These are phyloP conservation scores for Microcebus tavaratra DNA, from an alignment of 2,113 vertebrate genomes.

Conservation along the genomic window DNA sequence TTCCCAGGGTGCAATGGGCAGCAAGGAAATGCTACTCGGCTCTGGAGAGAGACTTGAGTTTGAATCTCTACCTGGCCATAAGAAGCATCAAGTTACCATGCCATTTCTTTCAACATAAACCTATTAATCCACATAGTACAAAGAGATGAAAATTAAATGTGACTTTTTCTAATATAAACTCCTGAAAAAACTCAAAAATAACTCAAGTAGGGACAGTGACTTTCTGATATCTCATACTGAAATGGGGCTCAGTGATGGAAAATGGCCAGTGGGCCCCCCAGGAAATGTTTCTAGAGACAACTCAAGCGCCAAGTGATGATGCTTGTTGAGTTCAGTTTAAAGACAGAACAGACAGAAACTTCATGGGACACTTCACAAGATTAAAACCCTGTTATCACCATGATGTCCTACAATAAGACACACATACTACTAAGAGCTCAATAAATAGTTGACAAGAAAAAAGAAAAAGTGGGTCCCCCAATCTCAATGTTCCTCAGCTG, in stretches of 20 bases:
- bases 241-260: background rate
- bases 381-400: background rate
- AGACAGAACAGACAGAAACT: background rate
- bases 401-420: background rate
- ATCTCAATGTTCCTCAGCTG: background rate
- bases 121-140: background rate
- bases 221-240: background rate
- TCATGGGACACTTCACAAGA: background rate
- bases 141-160: background rate
- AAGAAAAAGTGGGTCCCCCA: background rate
- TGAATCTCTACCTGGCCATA: background rate
- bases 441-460: background rate
- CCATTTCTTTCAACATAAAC: background rate
- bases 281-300: background rate
- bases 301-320: background rate
- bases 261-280: background rate
- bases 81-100: background rate
- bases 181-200: background rate
- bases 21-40: background rate
- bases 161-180: conserved; percentile 1
- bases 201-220: background rate
- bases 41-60: background rate
- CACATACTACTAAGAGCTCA: background rate
- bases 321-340: background rate
- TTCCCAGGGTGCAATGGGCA: background rate